These are phyloP conservation scores for Drosophila barbarae DNA, from an alignment of 2,888 invertebrate genomes.

Conservation along the genomic window DNA sequence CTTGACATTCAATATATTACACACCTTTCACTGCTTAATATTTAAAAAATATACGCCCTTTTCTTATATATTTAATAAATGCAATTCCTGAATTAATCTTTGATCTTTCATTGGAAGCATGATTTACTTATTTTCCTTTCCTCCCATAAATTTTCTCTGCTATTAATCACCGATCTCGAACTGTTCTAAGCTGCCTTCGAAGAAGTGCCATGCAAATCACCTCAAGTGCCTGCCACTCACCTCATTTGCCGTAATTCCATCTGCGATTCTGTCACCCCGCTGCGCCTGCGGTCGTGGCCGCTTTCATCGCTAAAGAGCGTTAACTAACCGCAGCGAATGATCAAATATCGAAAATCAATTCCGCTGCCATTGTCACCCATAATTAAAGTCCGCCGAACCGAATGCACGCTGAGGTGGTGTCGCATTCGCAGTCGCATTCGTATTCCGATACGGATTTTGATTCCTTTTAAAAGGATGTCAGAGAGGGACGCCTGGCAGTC, in stretches of 20 bases:
- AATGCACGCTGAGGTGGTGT: constrained; percentile 72
- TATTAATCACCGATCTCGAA: background rate
- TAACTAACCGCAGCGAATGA: constrained; percentile 75
- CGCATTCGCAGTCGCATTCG: constrained; percentile 52
- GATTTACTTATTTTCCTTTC: background rate
- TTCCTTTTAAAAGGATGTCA: constrained; percentile 57
- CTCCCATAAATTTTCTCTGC: background rate
- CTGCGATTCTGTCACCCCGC: constrained; percentile 42
- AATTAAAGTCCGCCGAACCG: constrained; percentile 67
- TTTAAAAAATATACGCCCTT: background rate
- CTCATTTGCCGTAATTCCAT: constrained; percentile 59
- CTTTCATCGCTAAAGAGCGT: constrained; percentile 65
- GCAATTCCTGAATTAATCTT: background rate
- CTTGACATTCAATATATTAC: too few relatives aligned
- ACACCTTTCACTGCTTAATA: background rate
- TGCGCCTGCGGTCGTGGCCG: constrained; percentile 38
- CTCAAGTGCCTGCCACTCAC: constrained; percentile 59
- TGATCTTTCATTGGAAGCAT: background rate
- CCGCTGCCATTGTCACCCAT: constrained; percentile 70
- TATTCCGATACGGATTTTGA: constrained; percentile 11
- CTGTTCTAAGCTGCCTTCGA: background rate
- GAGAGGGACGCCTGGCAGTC: constrained; percentile 32
- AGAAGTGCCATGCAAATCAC: constrained; percentile 32
- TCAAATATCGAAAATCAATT: constrained; percentile 76
- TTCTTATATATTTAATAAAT: background rate